Evolutionary conservation across 1,140 invertebrate genomes (phyloP), one percentile per base, ranked within the genome.

Genomic region (Achroia grisella): DNA sequence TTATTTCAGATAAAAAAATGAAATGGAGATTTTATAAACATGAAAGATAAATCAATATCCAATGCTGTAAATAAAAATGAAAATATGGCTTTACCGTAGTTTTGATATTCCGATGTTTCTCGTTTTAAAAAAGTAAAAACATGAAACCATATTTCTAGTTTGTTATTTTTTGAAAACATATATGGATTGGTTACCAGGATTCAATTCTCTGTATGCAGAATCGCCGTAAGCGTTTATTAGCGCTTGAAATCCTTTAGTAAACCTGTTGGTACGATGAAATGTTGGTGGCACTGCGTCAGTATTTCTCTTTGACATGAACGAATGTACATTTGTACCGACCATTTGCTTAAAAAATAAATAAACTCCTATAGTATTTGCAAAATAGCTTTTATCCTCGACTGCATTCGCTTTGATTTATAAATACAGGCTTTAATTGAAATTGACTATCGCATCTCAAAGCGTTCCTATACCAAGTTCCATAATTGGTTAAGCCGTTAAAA

Each of bases 291-390:
- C 72, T 64, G 92, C 89, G 13, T 77, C 45, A 13, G 84, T 80
- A 13, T 71, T 68, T 65, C 97, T 93, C 6, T 94, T 90, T 61
- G 97, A 96, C 45, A 98, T 82, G 67, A 99, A 97, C 1, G 96
- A 96, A 10, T 94, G 93, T 30, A 97, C 93, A 17, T 93, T 93
- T 56, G 93, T 93, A n/a, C 95, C 95, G 71, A 92, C 90, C 42
- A 89, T 83, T 62, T 90, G 90, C 93, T 96, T 64, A 27, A 83
- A 76, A 14, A 8, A n/a, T n/a, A n/a, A 50, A 45, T n/a, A 44
- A 31, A 39, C 10, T 35, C 28, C 10, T 30, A 48, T 30, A n/a
- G n/a, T n/a, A 23, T 23, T 23, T 23, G 17, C 6, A 6, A 23
- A 23, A 6, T 23, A 23, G 2, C 6, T 6, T 23, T 2, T 23